Evolutionary conservation across 2,797 vertebrate genomes (phyloP), one percentile per base, ranked within the genome.

Genomic region (Liparis tanakae): DNA sequence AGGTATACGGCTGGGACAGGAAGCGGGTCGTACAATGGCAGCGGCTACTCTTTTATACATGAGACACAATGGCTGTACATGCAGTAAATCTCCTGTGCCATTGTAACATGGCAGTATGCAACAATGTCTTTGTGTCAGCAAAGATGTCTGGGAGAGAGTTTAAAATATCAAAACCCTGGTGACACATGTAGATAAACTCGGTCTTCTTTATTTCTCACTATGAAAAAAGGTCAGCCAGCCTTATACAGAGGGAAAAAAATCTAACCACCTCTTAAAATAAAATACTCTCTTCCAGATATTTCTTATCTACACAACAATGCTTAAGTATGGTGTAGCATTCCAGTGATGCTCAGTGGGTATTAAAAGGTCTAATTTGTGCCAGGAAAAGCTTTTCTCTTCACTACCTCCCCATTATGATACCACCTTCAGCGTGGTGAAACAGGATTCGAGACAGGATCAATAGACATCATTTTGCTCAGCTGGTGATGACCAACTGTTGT

Each of bases 1-100:
- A 88, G 65, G 80, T 76, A 84, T 76, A 84, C 36, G 25, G 63
- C 65, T 74, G 68, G 88, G 87, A 91, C 85, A 84, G 70, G 66
- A 84, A 73, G 74, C 70, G 54, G 70, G 86, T 84, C 68, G 59
- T 68, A 72, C 68, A 78, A 73, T 76, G 83, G 83, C 67, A 75
- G 70, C 10, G 3, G 3, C 59, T 67, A 57, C 55, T 77, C 56
- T 72, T 84, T 90, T 85, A 80, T 82, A 82, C 69, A 70, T 33
- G 25, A 76, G 76, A 78, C 59, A 79, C 84, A 86, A 85, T 83
- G 53, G 69, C 76, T 88, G 82, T 81, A 86, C 59, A 82, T 37
- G 60, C 44, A 15, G 56, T 74, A 73, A 65, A 85, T 80, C 70
- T 80, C 41, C 9, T 10, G 75, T 60, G 50, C 51, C 17, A 3